Evolutionary conservation across 1,140 invertebrate species (phyloP).

Genomic region (Drosophila gunungcola): DNA sequence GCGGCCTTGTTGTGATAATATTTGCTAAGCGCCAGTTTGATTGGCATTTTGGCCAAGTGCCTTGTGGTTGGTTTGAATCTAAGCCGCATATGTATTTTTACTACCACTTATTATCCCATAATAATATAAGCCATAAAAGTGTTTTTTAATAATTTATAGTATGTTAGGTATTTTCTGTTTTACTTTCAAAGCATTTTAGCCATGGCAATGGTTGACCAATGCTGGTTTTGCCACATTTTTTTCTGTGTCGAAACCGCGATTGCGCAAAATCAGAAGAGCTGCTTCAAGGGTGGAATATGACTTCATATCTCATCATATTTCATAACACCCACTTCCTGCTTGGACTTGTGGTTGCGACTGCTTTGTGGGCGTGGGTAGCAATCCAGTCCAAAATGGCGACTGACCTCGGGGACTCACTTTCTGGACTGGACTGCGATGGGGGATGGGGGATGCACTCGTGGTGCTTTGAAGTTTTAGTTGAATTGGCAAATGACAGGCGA

Average conservation of each 20-base stretch:
- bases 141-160: too few species aligned
- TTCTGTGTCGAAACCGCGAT: constrained; percentile 30
- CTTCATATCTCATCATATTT: constrained; percentile 78
- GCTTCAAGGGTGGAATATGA: constrained; percentile 62
- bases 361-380: constrained; percentile 49
- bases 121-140: too few species aligned
- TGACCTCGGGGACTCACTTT: constrained; percentile 1
- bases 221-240: neutral
- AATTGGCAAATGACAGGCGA: constrained; percentile 52
- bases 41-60: constrained; percentile 51
- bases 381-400: constrained; percentile 55
- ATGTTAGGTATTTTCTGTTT: neutral
- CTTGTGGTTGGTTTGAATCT: constrained; percentile 9
- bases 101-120: too few species aligned
- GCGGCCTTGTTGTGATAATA: constrained; percentile 72
- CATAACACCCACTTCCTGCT: constrained; percentile 50
- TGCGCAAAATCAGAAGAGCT: constrained; percentile 47
- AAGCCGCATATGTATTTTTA: too few species aligned
- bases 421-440: neutral
- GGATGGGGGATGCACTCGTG: neutral
- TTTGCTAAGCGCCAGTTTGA: constrained; percentile 57
- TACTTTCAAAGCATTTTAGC: constrained; percentile 5
- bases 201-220: constrained; percentile 3
- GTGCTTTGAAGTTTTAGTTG: constrained; percentile 65
- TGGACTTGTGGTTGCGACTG: constrained; percentile 7